Percentiles rank a stretch among this genome's conserved stretches.
Evolutionary conservation across 1,140 invertebrate genomes (phyloP).

Genomic region (Scylla paramamosain): DNA sequence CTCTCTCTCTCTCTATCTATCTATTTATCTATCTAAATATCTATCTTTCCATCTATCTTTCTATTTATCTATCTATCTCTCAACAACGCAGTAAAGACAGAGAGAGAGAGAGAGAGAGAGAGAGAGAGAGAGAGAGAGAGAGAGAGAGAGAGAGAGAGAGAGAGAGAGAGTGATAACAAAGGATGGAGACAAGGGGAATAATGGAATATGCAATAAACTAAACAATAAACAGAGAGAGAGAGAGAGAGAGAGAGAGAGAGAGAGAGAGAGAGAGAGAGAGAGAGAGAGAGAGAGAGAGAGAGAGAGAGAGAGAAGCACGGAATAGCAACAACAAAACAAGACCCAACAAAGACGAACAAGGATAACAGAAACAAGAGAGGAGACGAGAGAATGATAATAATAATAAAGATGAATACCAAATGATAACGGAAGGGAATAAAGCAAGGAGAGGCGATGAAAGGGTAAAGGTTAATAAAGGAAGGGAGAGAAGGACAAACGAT

Average conservation of each 20-base stretch:
- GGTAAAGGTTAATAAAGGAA: background rate
- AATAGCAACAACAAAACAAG: too few relatives aligned
- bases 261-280: slow-evolving; percentile 36
- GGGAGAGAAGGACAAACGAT: background rate
- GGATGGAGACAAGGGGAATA: background rate
- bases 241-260: slow-evolving; percentile 43
- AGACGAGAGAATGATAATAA: background rate
- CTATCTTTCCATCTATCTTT: background rate
- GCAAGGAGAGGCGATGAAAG: too few relatives aligned
- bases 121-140: background rate
- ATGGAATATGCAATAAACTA: background rate
- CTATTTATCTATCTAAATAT: background rate
- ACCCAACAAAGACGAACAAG: too few relatives aligned
- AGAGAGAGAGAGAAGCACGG: too few relatives aligned
- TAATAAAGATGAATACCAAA: too few relatives aligned
- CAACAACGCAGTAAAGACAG: too few relatives aligned
- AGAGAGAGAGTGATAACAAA: background rate
- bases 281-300: background rate
- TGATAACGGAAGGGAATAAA: too few relatives aligned
- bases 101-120: background rate
- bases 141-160: background rate
- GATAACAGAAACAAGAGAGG: too few relatives aligned
- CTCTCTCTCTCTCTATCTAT: background rate
- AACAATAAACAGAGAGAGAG: slow-evolving; percentile 31
- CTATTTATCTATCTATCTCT: background rate